These are phyloP conservation scores for Apantesis nais DNA, from an alignment of 2,888 invertebrate species.

Conservation along the genomic window DNA sequence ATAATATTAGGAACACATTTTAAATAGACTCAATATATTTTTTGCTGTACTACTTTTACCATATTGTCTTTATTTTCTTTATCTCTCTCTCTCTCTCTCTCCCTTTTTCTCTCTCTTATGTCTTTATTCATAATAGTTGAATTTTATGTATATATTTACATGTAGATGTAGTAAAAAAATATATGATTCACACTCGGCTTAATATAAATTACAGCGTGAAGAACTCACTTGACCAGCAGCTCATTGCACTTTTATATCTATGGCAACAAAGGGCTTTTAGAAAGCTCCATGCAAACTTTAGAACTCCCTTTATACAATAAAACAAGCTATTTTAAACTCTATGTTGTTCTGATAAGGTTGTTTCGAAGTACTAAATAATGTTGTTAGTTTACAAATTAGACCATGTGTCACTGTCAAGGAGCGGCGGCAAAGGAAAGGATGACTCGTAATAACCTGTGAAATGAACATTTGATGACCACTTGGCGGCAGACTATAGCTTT, in stretches of 20 bases:
- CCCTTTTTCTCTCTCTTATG: too few species aligned
- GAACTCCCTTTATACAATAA: slow-evolving; percentile 14
- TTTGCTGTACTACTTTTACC: background rate
- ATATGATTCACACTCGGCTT: slow-evolving; percentile 45
- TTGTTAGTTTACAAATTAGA: slow-evolving; percentile 74
- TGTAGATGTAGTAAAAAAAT: slow-evolving; percentile 37
- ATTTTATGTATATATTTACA: background rate
- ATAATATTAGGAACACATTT: background rate
- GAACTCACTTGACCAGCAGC: slow-evolving; percentile 61
- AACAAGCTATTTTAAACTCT: slow-evolving; percentile 55
- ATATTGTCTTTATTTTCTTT: too few species aligned
- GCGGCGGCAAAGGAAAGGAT: slow-evolving; percentile 64
- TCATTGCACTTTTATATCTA: slow-evolving; percentile 71
- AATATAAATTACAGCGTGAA: slow-evolving; percentile 65
- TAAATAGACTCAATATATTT: background rate
- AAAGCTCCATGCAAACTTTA: slow-evolving; percentile 56
- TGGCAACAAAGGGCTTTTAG: slow-evolving; percentile 70
- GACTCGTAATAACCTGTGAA: slow-evolving; percentile 77
- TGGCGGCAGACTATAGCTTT: slow-evolving; percentile 50
- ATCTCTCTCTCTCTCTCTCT: too few species aligned
- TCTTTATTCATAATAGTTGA: background rate
- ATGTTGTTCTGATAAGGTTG: slow-evolving; percentile 46
- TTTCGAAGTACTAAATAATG: slow-evolving; percentile 43
- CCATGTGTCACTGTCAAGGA: slow-evolving; percentile 77
- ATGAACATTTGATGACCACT: slow-evolving; percentile 75